phyloP scores from a whole-genome alignment of 2,113 vertebrate genomes.

The Halcyon malimbica region DNA sequence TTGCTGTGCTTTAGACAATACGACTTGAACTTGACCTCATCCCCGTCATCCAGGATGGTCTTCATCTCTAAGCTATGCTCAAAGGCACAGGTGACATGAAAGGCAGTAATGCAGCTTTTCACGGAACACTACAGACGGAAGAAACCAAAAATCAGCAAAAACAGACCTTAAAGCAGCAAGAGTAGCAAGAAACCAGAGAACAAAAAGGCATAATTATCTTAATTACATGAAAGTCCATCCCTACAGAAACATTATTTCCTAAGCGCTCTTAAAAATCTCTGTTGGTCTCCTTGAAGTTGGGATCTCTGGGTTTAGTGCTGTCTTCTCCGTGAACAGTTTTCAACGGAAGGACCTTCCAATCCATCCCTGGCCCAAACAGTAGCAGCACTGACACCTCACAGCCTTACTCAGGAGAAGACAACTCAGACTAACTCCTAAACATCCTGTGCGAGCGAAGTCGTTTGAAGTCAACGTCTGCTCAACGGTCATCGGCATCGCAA shows the following conservation, averaged over 20 bases:
- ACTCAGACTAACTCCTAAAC: too few species aligned
- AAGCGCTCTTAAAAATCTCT: neutral
- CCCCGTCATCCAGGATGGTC: slow-evolving; percentile 94
- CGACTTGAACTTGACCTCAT: slow-evolving; percentile 97
- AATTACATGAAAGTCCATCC: neutral
- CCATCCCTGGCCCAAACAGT: too few species aligned
- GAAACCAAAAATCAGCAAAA: neutral
- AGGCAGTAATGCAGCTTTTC: slow-evolving; percentile 97
- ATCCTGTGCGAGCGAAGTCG: too few species aligned
- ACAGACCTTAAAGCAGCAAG: neutral
- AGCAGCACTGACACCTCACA: too few species aligned
- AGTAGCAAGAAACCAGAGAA: neutral
- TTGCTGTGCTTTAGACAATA: slow-evolving; percentile 98
- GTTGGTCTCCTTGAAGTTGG: neutral
- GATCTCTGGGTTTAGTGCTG: neutral
- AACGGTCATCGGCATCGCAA: too few species aligned
- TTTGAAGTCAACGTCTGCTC: too few species aligned
- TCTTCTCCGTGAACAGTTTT: neutral
- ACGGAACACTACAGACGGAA: slow-evolving; percentile 87
- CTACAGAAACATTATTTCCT: neutral
- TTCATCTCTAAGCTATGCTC: slow-evolving; percentile 98
- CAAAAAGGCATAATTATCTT: neutral
- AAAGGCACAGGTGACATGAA: slow-evolving; percentile 99
- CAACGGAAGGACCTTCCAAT: neutral
- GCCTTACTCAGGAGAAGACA: too few species aligned